A percentile compares a stretch with the other conserved stretches of the same genome.
phyloP scores from a whole-genome alignment of 2,113 vertebrate species.

The Ptyas mucosa region DNA sequence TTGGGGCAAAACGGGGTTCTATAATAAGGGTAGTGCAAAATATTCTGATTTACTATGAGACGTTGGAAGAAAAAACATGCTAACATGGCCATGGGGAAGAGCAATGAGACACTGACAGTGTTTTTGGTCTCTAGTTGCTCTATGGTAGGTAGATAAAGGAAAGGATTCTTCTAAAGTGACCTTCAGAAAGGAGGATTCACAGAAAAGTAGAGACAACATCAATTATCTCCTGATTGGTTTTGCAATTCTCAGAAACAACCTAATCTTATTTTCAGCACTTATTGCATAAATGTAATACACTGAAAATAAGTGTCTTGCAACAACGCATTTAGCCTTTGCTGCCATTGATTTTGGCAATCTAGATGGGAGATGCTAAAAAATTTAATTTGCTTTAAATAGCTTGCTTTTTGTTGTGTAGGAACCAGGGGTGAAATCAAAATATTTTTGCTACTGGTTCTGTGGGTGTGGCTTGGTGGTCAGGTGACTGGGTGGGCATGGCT shows the following conservation, averaged over 20 bases:
- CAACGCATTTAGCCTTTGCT: background rate
- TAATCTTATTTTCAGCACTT: background rate
- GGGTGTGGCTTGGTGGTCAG: too few species aligned
- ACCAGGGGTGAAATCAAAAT: too few species aligned
- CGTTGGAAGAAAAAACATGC: background rate
- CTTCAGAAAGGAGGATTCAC: background rate
- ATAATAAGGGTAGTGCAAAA: background rate
- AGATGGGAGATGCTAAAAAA: background rate
- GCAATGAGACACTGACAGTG: background rate
- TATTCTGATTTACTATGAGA: background rate
- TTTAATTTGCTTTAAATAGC: background rate
- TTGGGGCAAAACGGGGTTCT: background rate
- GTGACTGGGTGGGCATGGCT: too few species aligned
- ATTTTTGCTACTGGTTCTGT: too few species aligned
- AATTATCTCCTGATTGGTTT: background rate
- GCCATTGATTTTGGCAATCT: background rate
- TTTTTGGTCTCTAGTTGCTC: background rate
- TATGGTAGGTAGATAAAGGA: background rate
- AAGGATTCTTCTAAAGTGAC: background rate
- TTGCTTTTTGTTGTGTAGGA: background rate
- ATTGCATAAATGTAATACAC: background rate
- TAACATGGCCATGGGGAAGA: background rate
- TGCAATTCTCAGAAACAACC: background rate
- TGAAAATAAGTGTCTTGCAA: background rate
- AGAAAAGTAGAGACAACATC: background rate